Evolutionary conservation across 2,888 invertebrate species (phyloP).

Genomic region (Venusia cambrica): DNA sequence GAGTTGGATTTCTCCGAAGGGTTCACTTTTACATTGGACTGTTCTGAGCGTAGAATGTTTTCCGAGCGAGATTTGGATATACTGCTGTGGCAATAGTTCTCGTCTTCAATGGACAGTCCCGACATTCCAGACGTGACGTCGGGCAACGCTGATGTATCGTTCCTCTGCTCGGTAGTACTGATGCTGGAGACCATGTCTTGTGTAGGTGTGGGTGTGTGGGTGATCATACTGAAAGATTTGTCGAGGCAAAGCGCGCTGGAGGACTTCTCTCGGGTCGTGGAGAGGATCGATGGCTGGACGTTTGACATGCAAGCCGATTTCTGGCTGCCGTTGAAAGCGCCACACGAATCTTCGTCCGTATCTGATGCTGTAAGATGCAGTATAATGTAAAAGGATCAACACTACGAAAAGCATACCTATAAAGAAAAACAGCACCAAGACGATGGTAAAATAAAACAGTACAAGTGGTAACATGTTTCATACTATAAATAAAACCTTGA

Average conservation of each 20-base stretch:
- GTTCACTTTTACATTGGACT: conserved; percentile 50
- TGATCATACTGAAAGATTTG: conserved; percentile 70
- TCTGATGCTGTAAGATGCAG: conserved; percentile 65
- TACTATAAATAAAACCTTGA: too few relatives aligned
- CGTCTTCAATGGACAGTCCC: conserved; percentile 74
- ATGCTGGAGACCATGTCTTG: conserved; percentile 79
- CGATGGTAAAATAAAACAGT: too few relatives aligned
- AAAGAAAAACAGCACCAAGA: too few relatives aligned
- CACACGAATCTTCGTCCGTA: conserved; percentile 75
- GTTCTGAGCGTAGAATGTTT: conserved; percentile 71
- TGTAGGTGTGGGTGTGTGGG: conserved; percentile 75
- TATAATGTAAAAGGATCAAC: conserved; percentile 1
- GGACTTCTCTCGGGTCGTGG: conserved; percentile 67
- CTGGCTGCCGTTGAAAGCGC: conserved; percentile 72
- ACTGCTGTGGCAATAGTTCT: conserved; percentile 68
- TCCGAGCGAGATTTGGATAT: conserved; percentile 76
- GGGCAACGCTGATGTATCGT: conserved; percentile 68
- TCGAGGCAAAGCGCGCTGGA: conserved; percentile 74
- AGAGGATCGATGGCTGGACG: conserved; percentile 66
- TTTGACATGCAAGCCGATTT: conserved; percentile 74
- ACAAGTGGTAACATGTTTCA: too few relatives aligned
- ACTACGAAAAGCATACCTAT: too few relatives aligned
- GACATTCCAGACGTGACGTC: conserved; percentile 76
- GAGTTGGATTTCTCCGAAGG: conserved; percentile 68
- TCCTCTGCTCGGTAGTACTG: conserved; percentile 72